phyloP scores from a whole-genome alignment of 2,113 vertebrate species.

The Struthio camelus region DNA sequence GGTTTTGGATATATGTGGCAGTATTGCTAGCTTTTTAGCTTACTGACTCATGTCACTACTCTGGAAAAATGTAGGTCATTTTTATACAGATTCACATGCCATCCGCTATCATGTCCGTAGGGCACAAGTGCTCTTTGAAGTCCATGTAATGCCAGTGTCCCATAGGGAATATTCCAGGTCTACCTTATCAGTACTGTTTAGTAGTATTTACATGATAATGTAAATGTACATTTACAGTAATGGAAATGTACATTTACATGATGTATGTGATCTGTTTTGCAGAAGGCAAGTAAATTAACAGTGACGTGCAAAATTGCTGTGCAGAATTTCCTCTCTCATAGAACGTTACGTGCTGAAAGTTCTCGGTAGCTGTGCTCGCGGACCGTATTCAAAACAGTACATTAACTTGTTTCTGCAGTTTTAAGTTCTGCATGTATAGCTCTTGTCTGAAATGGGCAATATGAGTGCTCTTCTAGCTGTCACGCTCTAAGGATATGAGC shows the following conservation, averaged over 20 bases:
- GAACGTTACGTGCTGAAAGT: background rate
- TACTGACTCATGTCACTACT: background rate
- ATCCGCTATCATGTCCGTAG: accelerated
- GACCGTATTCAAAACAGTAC: background rate
- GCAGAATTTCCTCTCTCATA: background rate
- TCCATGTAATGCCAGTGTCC: background rate
- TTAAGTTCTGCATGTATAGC: background rate
- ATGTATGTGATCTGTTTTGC: background rate
- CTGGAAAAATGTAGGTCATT: background rate
- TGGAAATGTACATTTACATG: too few species aligned
- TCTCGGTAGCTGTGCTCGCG: background rate
- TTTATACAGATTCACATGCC: background rate
- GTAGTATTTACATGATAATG: background rate
- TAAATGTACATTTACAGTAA: too few species aligned
- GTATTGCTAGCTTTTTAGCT: background rate
- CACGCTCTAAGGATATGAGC: background rate
- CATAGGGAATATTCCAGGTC: background rate
- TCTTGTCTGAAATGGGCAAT: background rate
- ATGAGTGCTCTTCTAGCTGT: background rate
- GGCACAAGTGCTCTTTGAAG: background rate
- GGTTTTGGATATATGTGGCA: background rate
- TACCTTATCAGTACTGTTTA: background rate
- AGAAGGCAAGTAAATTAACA: background rate
- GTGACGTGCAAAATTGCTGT: background rate
- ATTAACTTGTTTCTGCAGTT: background rate